Base-by-base conservation (phyloP, 1,140 invertebrate species). In the Bombus consobrinus region DNA sequence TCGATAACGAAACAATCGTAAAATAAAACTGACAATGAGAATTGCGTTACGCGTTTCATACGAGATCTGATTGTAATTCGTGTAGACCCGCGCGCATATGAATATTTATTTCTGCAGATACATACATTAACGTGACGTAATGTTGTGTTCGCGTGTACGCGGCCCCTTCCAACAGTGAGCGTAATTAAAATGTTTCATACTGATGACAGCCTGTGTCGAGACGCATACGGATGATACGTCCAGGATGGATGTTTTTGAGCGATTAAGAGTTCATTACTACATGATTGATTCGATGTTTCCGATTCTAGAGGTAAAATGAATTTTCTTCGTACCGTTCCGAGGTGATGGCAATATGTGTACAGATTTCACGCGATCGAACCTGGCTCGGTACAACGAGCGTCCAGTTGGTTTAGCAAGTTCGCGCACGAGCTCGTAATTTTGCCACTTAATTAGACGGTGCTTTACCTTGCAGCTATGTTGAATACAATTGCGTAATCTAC, bases 371-470 rank as follows among this genome's bases (percentile, higher is more conserved):
- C 28, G 37, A 37, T 72, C 9, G 47, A 75, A 39, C 22, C 6
- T 3, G 39, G 32, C n/a, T n/a, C 6, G 47, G 5, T 22, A 22
- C 6, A 37, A 81, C 68, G 39, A 47, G 59, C 18, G 71, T 73
- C 41, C 71, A 80, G 8, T 68, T 22, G 66, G 66, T 86, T 89
- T 81, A 39, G 47, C 75, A 64, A 86, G 80, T 88, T 82, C 66
- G 34, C 47, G 39, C 80, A 85, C 84, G 76, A 78, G 69, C 83
- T 66, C 68, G 76, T 88, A 84, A 88, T 88, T 90, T 76, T 66
- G 43, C 43, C 43, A 85, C 68, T 79, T 88, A 83, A 79, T 82
- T 86, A 87, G 82, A 64, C 62, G n/a, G 47, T 32, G 59, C 57
- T 85, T 81, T 85, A 85, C 81, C 62, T 59, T 34, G 69, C 34